Evolutionary conservation across 2,113 vertebrate species (phyloP).

Genomic region (Rhynchopsitta pachyrhyncha): DNA sequence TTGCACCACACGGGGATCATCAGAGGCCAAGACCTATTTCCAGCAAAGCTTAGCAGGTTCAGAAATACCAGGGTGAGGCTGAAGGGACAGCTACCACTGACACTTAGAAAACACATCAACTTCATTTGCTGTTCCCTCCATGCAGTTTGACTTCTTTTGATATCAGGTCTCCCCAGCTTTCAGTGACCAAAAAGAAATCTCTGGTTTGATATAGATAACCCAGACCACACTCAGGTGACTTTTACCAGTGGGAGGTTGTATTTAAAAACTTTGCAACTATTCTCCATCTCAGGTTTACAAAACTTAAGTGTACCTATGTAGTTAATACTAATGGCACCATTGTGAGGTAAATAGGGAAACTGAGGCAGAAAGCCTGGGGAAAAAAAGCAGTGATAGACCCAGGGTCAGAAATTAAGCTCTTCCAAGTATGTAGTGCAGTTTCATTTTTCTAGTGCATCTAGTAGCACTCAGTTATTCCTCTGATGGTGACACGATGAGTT

Average conservation of each 20-base stretch:
- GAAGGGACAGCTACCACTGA: not conserved
- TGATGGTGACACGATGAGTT: not conserved
- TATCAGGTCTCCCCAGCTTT: not conserved
- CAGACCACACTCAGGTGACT: not conserved
- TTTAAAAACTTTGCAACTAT: not conserved
- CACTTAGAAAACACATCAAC: not conserved
- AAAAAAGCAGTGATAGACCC: not conserved
- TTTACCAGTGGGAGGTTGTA: not conserved
- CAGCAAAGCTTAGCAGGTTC: slow-evolving; percentile 31
- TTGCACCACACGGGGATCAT: not conserved
- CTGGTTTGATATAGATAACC: not conserved
- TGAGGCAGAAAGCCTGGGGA: not conserved
- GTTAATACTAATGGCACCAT: not conserved
- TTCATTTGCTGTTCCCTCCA: not conserved
- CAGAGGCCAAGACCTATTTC: slow-evolving; percentile 21
- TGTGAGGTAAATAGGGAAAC: not conserved
- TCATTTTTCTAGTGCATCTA: not conserved
- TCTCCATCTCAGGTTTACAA: not conserved
- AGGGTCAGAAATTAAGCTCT: not conserved
- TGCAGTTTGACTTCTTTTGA: not conserved
- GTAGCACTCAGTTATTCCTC: not conserved
- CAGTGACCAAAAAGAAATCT: not conserved
- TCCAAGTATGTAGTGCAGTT: not conserved
- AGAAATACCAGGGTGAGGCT: not conserved
- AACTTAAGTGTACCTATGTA: not conserved